Percentiles rank a stretch among this genome's conserved stretches.
phyloP scores from a whole-genome alignment of 2,888 invertebrate genomes.

The Coelinius sp. region DNA sequence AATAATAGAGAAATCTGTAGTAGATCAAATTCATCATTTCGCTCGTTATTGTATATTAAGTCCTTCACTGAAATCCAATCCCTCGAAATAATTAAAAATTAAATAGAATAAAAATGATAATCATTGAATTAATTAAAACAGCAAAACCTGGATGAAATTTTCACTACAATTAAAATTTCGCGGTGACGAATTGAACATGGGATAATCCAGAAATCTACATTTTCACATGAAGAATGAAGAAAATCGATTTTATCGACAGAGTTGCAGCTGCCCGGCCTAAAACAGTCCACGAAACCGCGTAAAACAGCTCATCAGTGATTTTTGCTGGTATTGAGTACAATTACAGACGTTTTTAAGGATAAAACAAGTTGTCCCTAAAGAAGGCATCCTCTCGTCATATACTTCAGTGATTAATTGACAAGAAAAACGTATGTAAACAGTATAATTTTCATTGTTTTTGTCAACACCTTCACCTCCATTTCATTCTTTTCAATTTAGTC shows the following conservation, averaged over 20 bases:
- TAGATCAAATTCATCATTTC: too few relatives aligned
- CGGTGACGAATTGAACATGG: not conserved
- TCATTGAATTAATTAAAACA: too few relatives aligned
- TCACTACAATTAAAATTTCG: not conserved
- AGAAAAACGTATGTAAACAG: constrained; percentile 8
- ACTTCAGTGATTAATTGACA: not conserved
- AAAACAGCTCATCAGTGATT: not conserved
- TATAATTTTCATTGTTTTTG: not conserved
- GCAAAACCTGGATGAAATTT: too few relatives aligned
- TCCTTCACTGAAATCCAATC: too few relatives aligned
- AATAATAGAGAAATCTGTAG: not conserved
- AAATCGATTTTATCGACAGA: not conserved
- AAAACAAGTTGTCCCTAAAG: not conserved
- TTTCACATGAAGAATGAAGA: not conserved
- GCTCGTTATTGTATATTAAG: too few relatives aligned
- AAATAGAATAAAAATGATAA: too few relatives aligned
- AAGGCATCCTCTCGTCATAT: not conserved
- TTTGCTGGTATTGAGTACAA: not conserved
- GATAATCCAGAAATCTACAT: not conserved
- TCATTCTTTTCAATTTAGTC: not conserved
- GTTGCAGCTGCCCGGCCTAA: not conserved
- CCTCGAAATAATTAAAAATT: too few relatives aligned
- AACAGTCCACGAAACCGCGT: not conserved
- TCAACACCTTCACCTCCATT: not conserved
- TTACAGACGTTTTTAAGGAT: not conserved